These are phyloP conservation scores for Apoderus coryli DNA, from an alignment of 2,888 invertebrate species.

Conservation along the genomic window DNA sequence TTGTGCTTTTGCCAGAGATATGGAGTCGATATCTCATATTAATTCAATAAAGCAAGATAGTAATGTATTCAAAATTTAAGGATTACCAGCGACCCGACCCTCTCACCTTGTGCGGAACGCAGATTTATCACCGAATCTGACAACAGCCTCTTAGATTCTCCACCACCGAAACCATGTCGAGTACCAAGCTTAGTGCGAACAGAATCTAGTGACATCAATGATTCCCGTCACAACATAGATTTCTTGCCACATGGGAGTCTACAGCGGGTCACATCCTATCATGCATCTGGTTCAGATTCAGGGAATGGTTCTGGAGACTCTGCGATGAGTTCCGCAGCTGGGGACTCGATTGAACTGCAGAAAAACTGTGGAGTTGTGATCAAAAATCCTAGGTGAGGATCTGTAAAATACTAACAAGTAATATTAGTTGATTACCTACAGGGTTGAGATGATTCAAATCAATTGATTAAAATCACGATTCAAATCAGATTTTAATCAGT, in stretches of 20 bases:
- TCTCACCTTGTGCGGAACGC: conserved; percentile 43
- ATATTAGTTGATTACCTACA: no score
- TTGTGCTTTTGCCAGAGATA: no score
- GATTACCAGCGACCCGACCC: conserved; percentile 42
- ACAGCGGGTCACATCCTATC: conserved; percentile 46
- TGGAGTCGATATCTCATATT: no score
- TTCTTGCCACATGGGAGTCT: conserved; percentile 27
- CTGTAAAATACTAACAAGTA: no score
- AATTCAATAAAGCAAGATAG: no score
- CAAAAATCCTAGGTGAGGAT: conserved; percentile 54
- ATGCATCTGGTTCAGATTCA: conserved; percentile 76
- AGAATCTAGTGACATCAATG: conserved; percentile 30
- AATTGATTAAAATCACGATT: no score
- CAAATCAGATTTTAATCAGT: no score
- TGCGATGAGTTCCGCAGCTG: conserved; percentile 47
- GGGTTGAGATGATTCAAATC: no score
- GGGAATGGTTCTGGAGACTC: conserved; percentile 83
- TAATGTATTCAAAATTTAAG: no score
- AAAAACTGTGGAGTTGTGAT: conserved; percentile 42
- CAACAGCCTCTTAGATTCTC: conserved; percentile 41
- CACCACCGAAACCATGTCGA: conserved; percentile 48
- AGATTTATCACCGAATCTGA: conserved; percentile 37
- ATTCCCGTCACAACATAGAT: no score
- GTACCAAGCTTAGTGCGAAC: conserved; percentile 38
- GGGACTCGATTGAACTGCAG: conserved; percentile 18